A percentile compares a stretch with the other conserved stretches of the same genome.
Evolutionary conservation across 2,888 invertebrate genomes (phyloP).

Genomic region (Melanotus villosus): DNA sequence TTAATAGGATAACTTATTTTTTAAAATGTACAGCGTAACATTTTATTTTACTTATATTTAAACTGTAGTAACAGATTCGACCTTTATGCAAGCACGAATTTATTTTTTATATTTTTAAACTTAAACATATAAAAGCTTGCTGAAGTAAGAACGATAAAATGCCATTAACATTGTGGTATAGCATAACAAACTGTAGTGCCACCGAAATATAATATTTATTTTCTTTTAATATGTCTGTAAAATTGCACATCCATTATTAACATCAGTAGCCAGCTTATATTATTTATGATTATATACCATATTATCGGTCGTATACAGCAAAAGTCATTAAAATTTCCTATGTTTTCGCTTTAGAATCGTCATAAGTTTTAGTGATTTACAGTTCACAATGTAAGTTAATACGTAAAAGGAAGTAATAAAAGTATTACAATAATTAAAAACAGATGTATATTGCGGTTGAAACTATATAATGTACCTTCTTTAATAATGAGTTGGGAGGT

Average conservation of each 20-base stretch:
- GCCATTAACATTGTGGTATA: too few relatives aligned
- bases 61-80: too few relatives aligned
- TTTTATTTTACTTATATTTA: too few relatives aligned
- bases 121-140: too few relatives aligned
- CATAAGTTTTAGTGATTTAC: not conserved
- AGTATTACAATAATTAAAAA: constrained; percentile 32
- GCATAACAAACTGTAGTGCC: too few relatives aligned
- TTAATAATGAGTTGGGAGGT: constrained; percentile 32
- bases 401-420: constrained; percentile 26
- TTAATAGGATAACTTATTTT: too few relatives aligned
- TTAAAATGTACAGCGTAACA: too few relatives aligned
- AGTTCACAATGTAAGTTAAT: constrained; percentile 12
- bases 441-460: constrained; percentile 25
- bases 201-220: too few relatives aligned
- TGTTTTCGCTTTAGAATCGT: constrained; percentile 5
- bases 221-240: too few relatives aligned
- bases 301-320: constrained; percentile 2
- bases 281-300: not conserved
- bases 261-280: not conserved
- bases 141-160: too few relatives aligned
- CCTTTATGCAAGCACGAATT: too few relatives aligned
- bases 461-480: constrained; percentile 21
- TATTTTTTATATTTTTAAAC: too few relatives aligned
- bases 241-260: not conserved
- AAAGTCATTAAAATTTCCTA: constrained; percentile 13